These are phyloP conservation scores for Bombus soroeensis DNA, from an alignment of 1,140 invertebrate species.

Conservation along the genomic window DNA sequence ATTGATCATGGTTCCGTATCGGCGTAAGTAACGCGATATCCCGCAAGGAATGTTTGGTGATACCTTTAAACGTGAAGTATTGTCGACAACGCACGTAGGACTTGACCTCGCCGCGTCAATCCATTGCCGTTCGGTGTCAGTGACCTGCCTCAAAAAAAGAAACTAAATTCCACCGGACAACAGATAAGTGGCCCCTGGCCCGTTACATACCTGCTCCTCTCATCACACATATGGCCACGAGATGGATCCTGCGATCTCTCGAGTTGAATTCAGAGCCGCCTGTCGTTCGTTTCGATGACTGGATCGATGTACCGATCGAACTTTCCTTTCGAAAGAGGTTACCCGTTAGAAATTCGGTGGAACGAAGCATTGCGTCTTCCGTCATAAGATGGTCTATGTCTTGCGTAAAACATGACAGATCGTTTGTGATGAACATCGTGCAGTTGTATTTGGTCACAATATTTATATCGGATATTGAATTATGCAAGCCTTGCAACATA, in stretches of 20 bases:
- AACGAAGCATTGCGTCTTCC: neutral
- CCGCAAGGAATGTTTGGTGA: constrained; percentile 55
- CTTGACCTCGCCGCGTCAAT: constrained; percentile 60
- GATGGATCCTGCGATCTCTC: constrained; percentile 24
- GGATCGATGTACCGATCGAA: constrained; percentile 32
- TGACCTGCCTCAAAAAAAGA: constrained; percentile 64
- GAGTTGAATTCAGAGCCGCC: constrained; percentile 27
- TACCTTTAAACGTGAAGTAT: constrained; percentile 52
- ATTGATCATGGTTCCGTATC: constrained; percentile 34
- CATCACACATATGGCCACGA: neutral
- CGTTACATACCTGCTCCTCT: constrained; percentile 39
- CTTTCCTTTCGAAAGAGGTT: constrained; percentile 2
- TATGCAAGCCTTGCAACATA: neutral
- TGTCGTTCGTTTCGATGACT: constrained; percentile 30
- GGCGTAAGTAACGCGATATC: constrained; percentile 52
- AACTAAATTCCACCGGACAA: constrained; percentile 45
- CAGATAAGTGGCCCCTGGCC: constrained; percentile 8
- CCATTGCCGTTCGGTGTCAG: constrained; percentile 56
- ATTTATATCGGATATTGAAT: constrained; percentile 13
- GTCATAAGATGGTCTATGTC: neutral
- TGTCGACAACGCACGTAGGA: constrained; percentile 51
- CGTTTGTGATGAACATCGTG: neutral
- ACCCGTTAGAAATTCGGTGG: constrained; percentile 13
- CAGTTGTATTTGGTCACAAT: neutral
- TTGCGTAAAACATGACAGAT: constrained; percentile 6